phyloP scores from a whole-genome alignment of 2,113 vertebrate genomes.

The Spilogale gracilis region DNA sequence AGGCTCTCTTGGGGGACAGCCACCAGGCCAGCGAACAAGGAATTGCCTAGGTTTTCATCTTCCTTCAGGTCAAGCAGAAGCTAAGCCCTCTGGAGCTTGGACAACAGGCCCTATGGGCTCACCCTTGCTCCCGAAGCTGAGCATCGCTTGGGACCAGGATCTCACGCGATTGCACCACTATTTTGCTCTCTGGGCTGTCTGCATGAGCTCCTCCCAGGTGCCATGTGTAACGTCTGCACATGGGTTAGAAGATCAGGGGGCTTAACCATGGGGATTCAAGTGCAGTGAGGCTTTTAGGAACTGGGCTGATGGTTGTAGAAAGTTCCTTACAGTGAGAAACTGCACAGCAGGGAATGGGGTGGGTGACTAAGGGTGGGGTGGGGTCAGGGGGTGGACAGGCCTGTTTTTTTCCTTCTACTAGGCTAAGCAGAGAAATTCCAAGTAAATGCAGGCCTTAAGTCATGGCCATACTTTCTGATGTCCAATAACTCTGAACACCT shows the following conservation, averaged over 20 bases:
- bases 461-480: not conserved
- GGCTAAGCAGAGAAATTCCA: not conserved
- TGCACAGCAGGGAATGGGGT: not conserved
- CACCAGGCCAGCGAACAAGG: not conserved
- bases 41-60: not conserved
- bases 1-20: not conserved
- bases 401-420: not conserved
- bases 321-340: not conserved
- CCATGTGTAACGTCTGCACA: fast-evolving
- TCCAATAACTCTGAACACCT: not conserved
- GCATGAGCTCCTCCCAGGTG: not conserved
- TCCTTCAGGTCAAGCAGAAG: not conserved
- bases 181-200: not conserved
- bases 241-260: not conserved
- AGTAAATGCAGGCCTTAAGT: not conserved
- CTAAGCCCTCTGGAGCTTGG: not conserved
- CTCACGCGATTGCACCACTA: fast-evolving
- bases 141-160: not conserved
- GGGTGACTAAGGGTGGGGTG: not conserved
- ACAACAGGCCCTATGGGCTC: not conserved
- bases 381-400: not conserved
- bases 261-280: not conserved
- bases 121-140: not conserved
- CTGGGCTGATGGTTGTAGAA: not conserved
- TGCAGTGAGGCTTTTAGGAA: not conserved